Evolutionary conservation across 1,140 invertebrate species (phyloP), one percentile per base, ranked within the genome.

Genomic region (Radopholus similis): DNA sequence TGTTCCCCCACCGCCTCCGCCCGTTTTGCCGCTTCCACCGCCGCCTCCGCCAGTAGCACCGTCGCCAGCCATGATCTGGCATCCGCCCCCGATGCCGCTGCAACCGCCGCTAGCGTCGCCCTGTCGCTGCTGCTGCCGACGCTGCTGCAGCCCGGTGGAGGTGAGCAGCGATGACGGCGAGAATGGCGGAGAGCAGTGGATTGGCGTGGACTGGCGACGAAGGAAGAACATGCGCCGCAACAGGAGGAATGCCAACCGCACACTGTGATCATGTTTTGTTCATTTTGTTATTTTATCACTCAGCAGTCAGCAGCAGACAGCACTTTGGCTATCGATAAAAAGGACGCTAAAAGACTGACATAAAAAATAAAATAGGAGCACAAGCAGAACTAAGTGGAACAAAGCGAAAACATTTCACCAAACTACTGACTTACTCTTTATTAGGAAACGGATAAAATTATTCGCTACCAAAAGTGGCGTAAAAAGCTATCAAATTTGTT

Each of bases 1-100:
- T n/a, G 18, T 28, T 47, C 58, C 18, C n/a, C 15, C n/a, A 13
- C n/a, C 4, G 4, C 47, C 28, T 9, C 47, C 6, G 18, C 58
- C 32, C 47, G 11, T 32, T 6, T 35, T 35, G 4, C 13, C 28
- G n/a, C 23, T 34, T 13, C 37, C 42, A 28, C 38, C 37, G 13
- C 30, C 21, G 6, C 32, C 58, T 32, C 18, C 28, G 15, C 32
- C 38, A 1, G 28, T 62, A 18, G 58, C 40, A 9, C 58, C 58
- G 13, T 47, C 35, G 32, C 21, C 58, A 9, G 58, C 38, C 4
- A 21, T 26, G 30, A 47, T 62, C 13, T 28, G 42, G 42, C 58
- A 62, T 28, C 58, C 38, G 34, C 23, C 58, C 18, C 26, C 40
- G 38, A 62, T 62, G 58, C 58, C 58, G 9, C 8, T 62, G 47